Percentiles rank a stretch among this genome's conserved stretches.
Conservation (phyloP, 2,797 vertebrate genomes). For the Myiotriccus ornatus region DNA sequence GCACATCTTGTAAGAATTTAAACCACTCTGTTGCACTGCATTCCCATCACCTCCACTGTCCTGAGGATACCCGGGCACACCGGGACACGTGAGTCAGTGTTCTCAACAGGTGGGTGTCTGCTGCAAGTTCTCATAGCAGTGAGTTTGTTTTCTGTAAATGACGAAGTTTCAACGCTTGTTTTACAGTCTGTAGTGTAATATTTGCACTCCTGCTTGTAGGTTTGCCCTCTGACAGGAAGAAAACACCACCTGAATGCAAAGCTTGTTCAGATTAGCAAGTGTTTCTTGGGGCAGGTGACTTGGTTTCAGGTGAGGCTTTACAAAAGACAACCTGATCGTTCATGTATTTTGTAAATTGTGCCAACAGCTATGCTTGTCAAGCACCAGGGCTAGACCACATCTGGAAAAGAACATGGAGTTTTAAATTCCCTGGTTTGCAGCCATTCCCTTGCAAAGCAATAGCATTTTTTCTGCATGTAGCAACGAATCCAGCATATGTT, state of each 20-base stretch:
- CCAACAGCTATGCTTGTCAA: background rate
- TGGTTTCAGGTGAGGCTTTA: background rate
- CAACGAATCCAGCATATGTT: background rate
- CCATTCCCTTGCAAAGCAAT: background rate
- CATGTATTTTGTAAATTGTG: background rate
- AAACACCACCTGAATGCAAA: accelerated
- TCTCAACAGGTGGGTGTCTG: accelerated
- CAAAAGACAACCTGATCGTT: background rate
- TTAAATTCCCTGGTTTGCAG: background rate
- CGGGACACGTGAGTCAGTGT: background rate
- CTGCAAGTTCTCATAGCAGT: accelerated
- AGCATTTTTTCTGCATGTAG: background rate
- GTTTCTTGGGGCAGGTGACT: background rate
- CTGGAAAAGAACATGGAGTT: background rate
- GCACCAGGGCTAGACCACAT: background rate
- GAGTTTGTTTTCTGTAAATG: accelerated
- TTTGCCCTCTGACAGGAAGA: background rate
- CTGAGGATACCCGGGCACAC: background rate
- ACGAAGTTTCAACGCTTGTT: accelerated
- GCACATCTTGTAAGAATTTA: background rate
- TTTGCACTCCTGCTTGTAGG: background rate
- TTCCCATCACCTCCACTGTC: background rate
- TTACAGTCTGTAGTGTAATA: accelerated
- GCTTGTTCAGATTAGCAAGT: background rate
- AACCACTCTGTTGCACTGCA: background rate